These are phyloP conservation scores for Netelia inedita DNA, from an alignment of 2,888 invertebrate genomes.

Conservation along the genomic window DNA sequence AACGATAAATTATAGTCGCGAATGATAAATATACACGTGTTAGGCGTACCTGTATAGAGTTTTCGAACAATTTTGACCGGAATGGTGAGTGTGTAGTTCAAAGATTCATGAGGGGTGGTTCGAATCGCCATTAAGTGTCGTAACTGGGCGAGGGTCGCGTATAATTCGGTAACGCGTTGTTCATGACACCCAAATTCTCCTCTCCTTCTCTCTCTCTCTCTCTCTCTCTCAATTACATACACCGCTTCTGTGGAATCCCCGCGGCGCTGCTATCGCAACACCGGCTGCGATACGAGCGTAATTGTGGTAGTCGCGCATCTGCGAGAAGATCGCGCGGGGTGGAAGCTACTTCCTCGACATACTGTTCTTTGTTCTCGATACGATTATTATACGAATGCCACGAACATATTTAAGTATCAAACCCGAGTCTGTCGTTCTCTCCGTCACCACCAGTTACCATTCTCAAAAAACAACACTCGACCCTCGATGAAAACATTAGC, in stretches of 20 bases:
- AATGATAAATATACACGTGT: too few species aligned
- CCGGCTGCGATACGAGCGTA: conserved; percentile 55
- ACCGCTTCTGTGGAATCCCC: conserved; percentile 45
- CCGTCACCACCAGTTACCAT: too few species aligned
- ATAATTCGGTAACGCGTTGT: conserved; percentile 52
- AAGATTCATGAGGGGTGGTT: conserved; percentile 58
- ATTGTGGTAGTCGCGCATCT: conserved; percentile 54
- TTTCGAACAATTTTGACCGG: too few species aligned
- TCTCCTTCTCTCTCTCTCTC: conserved; percentile 26
- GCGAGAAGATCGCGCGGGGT: conserved; percentile 27
- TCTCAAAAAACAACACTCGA: too few species aligned
- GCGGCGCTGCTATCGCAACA: conserved; percentile 54
- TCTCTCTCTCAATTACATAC: conserved; percentile 15
- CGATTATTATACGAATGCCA: conserved; percentile 5
- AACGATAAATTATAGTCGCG: too few species aligned
- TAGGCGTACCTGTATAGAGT: too few species aligned
- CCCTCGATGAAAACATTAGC: too few species aligned
- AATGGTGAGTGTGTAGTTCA: background rate
- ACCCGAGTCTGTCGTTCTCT: background rate
- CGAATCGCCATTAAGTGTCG: conserved; percentile 62
- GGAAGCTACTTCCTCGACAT: conserved; percentile 56
- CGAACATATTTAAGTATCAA: conserved; percentile 25
- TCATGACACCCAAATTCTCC: conserved; percentile 31
- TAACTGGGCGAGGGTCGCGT: conserved; percentile 56
- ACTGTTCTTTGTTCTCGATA: conserved; percentile 56